phyloP scores from a whole-genome alignment of 2,113 vertebrate genomes.

The Hippocampus barbouri region DNA sequence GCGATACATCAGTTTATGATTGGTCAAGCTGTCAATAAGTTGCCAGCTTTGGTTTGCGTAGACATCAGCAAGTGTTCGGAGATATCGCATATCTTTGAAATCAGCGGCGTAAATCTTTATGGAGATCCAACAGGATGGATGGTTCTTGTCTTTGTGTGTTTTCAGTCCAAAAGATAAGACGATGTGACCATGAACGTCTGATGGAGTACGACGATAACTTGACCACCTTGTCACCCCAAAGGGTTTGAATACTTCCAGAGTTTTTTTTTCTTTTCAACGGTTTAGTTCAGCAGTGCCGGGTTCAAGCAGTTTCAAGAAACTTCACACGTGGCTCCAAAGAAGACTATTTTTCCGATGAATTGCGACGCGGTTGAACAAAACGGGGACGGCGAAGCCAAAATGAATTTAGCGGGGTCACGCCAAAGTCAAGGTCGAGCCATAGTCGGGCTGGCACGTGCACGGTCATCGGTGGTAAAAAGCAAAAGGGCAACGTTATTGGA shows the following conservation, averaged over 20 bases:
- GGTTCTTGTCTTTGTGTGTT: neutral
- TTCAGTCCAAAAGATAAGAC: neutral
- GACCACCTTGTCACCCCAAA: neutral
- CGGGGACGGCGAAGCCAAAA: no score
- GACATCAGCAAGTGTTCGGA: neutral
- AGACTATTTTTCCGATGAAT: neutral
- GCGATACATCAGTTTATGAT: neutral
- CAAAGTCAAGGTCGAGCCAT: neutral
- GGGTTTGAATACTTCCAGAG: neutral
- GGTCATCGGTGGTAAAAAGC: neutral
- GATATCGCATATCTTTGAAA: neutral
- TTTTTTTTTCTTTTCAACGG: neutral
- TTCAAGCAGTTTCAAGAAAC: neutral
- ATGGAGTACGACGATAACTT: neutral
- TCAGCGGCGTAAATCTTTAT: neutral
- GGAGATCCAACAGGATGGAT: neutral
- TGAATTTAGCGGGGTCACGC: no score
- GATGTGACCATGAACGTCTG: neutral
- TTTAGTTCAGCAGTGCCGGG: neutral
- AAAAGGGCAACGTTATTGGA: neutral
- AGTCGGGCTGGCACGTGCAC: neutral
- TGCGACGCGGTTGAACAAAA: neutral
- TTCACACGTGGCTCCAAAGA: neutral
- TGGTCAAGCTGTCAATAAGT: slow-evolving; percentile 25
- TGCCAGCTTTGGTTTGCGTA: slow-evolving; percentile 3